These are phyloP conservation scores for Pleuronectes platessa DNA, from an alignment of 2,113 vertebrate species.

Conservation along the genomic window DNA sequence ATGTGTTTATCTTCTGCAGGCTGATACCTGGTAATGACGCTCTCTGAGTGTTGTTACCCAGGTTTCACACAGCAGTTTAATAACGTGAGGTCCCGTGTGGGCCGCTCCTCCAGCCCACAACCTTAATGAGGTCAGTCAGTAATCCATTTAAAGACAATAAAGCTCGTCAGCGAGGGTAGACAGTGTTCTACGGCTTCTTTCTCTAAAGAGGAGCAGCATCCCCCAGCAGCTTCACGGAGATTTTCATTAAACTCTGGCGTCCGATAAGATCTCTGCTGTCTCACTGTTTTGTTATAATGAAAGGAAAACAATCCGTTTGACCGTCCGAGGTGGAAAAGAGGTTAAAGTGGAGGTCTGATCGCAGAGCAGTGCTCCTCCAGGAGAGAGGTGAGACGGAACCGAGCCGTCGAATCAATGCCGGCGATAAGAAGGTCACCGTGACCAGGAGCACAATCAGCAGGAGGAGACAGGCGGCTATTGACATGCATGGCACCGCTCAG, in stretches of 20 bases:
- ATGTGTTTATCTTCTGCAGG: constrained; percentile 25
- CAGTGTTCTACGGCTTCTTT: background rate
- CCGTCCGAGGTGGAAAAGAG: background rate
- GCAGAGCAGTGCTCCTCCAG: background rate
- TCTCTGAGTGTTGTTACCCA: constrained; percentile 3
- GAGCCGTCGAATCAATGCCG: constrained; percentile 41
- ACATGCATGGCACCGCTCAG: constrained; percentile 52
- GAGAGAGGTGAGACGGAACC: constrained; percentile 36
- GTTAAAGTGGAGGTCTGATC: background rate
- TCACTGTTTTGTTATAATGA: background rate
- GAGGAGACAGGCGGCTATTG: constrained; percentile 38
- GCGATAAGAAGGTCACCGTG: constrained; percentile 39
- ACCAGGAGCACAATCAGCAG: constrained; percentile 45
- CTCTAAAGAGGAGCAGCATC: background rate
- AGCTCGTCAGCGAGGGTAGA: constrained; percentile 20
- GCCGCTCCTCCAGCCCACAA: background rate
- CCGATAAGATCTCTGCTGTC: background rate
- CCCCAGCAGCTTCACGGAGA: constrained; percentile 10
- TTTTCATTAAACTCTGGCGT: constrained; percentile 2
- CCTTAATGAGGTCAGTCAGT: constrained; percentile 39
- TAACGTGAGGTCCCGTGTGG: constrained; percentile 28
- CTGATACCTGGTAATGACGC: constrained; percentile 22
- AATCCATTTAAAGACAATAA: constrained; percentile 46
- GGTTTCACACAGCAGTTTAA: constrained; percentile 27
- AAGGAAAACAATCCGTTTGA: background rate